Conservation (phyloP, 2,113 vertebrate genomes). For the Ammodytes dubius region DNA sequence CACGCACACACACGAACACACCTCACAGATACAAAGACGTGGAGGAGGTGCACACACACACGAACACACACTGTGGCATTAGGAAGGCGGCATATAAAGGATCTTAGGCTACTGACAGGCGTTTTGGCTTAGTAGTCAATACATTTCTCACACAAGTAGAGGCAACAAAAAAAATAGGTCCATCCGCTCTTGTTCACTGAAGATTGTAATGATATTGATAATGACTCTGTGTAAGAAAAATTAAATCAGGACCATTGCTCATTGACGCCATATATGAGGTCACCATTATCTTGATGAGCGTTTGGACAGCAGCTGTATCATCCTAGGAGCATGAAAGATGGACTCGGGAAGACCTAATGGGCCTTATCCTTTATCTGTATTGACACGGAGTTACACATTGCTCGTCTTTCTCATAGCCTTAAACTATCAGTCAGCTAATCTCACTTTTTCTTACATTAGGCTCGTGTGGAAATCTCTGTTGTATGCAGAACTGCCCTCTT, state of each 20-base stretch:
- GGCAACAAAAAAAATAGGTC: slow-evolving; percentile 50
- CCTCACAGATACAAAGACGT: slow-evolving; percentile 61
- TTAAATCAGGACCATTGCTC: slow-evolving; percentile 71
- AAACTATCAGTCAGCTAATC: slow-evolving; percentile 32
- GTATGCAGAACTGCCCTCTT: slow-evolving; percentile 3
- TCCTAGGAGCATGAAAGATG: slow-evolving; percentile 67
- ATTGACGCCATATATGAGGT: slow-evolving; percentile 67
- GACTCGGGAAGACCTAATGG: slow-evolving; percentile 70
- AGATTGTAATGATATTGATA: slow-evolving; percentile 67
- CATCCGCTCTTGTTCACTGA: slow-evolving; percentile 41
- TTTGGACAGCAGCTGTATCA: slow-evolving; percentile 75
- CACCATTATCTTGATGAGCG: slow-evolving; percentile 79
- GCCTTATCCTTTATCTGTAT: slow-evolving; percentile 65
- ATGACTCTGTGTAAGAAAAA: slow-evolving; percentile 63
- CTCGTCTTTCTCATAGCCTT: slow-evolving; percentile 26
- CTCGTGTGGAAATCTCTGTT: slow-evolving; percentile 22
- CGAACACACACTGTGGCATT: slow-evolving; percentile 32
- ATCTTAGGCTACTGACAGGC: slow-evolving; percentile 48
- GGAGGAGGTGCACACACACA: slow-evolving; percentile 35
- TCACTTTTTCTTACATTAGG: slow-evolving; percentile 39
- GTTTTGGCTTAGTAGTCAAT: slow-evolving; percentile 53
- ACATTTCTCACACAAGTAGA: slow-evolving; percentile 54
- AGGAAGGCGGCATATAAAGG: slow-evolving; percentile 52
- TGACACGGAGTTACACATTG: slow-evolving; percentile 49
- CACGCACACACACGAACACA: slow-evolving; percentile 42